These are phyloP conservation scores for Tenthredo mesomela DNA, from an alignment of 2,888 invertebrate species.

Conservation along the genomic window DNA sequence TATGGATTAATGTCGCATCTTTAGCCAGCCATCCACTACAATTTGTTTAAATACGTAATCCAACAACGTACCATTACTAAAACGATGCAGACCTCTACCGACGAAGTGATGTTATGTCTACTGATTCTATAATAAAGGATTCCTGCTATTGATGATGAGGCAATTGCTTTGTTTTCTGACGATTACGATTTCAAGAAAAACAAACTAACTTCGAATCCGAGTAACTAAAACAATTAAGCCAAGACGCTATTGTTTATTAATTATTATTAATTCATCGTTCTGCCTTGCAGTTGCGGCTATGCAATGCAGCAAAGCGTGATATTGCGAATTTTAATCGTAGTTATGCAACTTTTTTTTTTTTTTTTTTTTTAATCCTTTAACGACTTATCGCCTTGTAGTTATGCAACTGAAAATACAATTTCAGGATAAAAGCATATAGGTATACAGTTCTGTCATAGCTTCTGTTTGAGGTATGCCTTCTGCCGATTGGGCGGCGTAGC, in stretches of 20 bases:
- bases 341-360: too few species aligned
- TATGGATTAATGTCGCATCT: conserved; percentile 15
- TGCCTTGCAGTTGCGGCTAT: neutral
- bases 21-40: neutral
- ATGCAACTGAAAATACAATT: neutral
- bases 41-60: conserved; percentile 29
- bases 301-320: neutral
- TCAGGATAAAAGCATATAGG: neutral
- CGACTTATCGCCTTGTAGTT: too few species aligned
- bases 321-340: neutral
- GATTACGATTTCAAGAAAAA: conserved; percentile 18
- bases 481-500: neutral
- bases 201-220: neutral
- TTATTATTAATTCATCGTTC: neutral
- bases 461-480: neutral
- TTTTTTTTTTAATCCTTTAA: too few species aligned
- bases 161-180: neutral
- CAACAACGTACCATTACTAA: conserved; percentile 10
- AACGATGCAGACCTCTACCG: neutral
- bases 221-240: neutral
- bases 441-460: neutral
- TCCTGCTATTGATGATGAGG: neutral
- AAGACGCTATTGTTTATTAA: neutral
- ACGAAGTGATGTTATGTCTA: neutral
- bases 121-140: neutral